Conservation (phyloP, 2,888 invertebrate species). For the Linnaemya vulpina region DNA sequence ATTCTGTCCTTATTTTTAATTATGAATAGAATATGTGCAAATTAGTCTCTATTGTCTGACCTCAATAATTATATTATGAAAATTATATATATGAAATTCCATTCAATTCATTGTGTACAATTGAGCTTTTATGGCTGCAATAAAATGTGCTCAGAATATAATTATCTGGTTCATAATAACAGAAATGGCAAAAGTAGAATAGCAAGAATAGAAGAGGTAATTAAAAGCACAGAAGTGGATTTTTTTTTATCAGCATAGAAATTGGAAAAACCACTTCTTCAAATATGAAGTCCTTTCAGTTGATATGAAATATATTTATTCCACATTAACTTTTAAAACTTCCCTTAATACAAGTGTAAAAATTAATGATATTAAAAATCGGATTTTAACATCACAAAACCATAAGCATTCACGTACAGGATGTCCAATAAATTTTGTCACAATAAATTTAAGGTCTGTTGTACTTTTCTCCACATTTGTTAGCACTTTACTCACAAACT, state of each 20-base stretch:
- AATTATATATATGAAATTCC: conserved; percentile 36
- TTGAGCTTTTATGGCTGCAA: conserved; percentile 55
- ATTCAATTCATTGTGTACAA: conserved; percentile 49
- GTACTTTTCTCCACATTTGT: no score
- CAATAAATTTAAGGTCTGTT: no score
- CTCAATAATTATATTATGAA: conserved; percentile 34
- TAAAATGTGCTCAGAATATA: conserved; percentile 21
- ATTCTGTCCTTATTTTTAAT: background rate
- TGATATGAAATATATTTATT: no score
- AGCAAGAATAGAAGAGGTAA: background rate
- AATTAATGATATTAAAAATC: no score
- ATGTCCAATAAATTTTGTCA: no score
- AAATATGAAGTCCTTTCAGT: no score
- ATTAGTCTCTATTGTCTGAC: conserved; percentile 22
- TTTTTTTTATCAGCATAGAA: no score
- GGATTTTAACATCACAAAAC: no score
- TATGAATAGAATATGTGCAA: background rate
- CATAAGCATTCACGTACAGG: no score
- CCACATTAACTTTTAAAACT: no score
- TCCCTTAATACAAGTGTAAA: background rate
- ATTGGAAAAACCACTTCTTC: no score
- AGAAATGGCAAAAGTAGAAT: background rate
- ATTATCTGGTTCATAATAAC: background rate
- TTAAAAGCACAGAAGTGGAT: background rate
- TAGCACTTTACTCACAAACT: no score